A percentile compares a stretch with the other conserved stretches of the same genome.
Evolutionary conservation across 2,113 vertebrate genomes (phyloP).

Genomic region (Macquaria ambigua): DNA sequence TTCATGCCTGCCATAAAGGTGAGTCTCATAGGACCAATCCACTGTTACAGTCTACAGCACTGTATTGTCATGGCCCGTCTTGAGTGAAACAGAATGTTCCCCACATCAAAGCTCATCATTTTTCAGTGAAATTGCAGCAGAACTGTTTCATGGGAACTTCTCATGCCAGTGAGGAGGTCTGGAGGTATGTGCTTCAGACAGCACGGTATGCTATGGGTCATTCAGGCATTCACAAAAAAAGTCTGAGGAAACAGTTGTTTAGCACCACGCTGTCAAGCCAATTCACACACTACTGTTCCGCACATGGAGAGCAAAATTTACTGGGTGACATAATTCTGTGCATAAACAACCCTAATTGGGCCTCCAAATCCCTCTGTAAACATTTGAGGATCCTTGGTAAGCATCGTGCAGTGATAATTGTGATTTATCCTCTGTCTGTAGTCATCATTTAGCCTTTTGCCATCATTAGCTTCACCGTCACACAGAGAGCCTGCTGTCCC

Average conservation of each 20-base stretch:
- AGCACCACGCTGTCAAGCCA: slow-evolving; percentile 4
- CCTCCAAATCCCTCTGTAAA: slow-evolving; percentile 44
- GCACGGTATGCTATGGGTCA: neutral
- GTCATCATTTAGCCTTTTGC: slow-evolving; percentile 74
- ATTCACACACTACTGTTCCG: neutral
- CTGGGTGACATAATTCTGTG: slow-evolving; percentile 12
- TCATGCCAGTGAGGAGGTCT: neutral
- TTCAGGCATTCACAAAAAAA: neutral
- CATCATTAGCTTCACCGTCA: slow-evolving; percentile 68
- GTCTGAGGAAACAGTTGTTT: slow-evolving; percentile 4
- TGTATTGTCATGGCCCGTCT: neutral
- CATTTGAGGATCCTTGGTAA: slow-evolving; percentile 44
- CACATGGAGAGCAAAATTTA: neutral
- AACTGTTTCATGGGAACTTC: neutral
- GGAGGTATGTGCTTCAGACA: neutral
- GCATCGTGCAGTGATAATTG: slow-evolving; percentile 43
- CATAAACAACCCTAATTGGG: slow-evolving; percentile 52
- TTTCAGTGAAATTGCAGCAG: neutral
- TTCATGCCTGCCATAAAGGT: neutral
- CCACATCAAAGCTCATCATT: slow-evolving; percentile 18
- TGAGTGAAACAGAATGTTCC: slow-evolving; percentile 13
- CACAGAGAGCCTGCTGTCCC: slow-evolving; percentile 69
- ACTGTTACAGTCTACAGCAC: neutral
- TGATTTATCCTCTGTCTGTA: slow-evolving; percentile 58
- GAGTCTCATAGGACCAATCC: neutral